Conservation (phyloP, 2,113 vertebrate genomes). For the Pachypanchax playfairii region DNA sequence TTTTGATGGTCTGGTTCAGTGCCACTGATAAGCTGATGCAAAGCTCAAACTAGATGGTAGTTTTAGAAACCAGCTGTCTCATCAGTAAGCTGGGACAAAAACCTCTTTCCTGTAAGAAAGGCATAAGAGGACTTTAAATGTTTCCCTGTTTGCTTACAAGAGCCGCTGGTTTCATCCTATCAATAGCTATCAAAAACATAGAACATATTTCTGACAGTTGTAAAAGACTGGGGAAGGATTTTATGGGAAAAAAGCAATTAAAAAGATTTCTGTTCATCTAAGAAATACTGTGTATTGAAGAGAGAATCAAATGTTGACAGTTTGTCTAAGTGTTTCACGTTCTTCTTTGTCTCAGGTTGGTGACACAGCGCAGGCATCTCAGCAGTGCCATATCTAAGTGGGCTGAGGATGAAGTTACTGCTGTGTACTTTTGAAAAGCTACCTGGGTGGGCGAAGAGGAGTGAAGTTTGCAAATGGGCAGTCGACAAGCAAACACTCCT, state of each 20-base stretch:
- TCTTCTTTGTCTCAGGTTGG: slow-evolving; percentile 22
- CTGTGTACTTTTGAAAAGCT: slow-evolving; percentile 56
- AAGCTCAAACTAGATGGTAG: too few species aligned
- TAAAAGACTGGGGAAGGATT: too few species aligned
- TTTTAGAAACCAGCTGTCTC: too few species aligned
- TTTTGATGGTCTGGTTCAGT: too few species aligned
- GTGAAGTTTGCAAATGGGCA: slow-evolving; percentile 43
- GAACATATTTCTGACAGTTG: background rate
- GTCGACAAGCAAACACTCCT: slow-evolving; percentile 39
- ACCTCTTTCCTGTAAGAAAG: too few species aligned
- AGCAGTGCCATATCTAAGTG: slow-evolving; percentile 48
- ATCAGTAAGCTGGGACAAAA: too few species aligned
- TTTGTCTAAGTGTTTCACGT: slow-evolving; percentile 6
- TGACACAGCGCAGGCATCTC: slow-evolving; percentile 32
- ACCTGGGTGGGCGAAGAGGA: slow-evolving; percentile 69
- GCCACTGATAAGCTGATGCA: too few species aligned
- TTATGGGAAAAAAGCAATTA: too few species aligned
- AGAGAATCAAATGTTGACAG: slow-evolving; percentile 2
- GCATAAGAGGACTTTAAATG: too few species aligned
- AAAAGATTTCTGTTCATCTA: background rate
- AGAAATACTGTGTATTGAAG: background rate
- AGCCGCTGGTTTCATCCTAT: too few species aligned
- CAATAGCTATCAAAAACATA: background rate
- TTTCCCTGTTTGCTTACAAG: too few species aligned
- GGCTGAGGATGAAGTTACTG: slow-evolving; percentile 63